A percentile compares a stretch with the other conserved stretches of the same genome.
These are phyloP conservation scores for Diabrotica virgifera DNA, from an alignment of 1,140 invertebrate genomes.

Conservation along the genomic window DNA sequence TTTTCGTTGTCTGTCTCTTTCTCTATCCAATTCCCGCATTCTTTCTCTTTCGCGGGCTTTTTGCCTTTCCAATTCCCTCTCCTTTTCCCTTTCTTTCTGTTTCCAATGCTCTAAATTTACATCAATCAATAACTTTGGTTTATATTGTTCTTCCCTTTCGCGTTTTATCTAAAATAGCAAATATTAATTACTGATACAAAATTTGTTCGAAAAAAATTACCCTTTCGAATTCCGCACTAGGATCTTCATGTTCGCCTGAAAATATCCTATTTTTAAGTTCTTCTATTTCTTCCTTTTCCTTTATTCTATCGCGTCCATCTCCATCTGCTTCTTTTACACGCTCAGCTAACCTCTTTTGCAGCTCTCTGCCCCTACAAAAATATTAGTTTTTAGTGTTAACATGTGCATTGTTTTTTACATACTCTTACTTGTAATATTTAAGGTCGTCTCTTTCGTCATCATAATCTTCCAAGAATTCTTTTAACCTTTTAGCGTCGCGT, in stretches of 20 bases:
- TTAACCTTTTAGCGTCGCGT: conserved; percentile 87
- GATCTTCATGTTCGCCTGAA: conserved; percentile 76
- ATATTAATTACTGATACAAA: conserved; percentile 9
- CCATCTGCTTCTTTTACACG: conserved; percentile 88
- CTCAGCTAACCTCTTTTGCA: conserved; percentile 83
- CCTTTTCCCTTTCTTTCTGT: conserved; percentile 55
- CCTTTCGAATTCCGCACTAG: conserved; percentile 77
- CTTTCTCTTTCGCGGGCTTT: conserved; percentile 50
- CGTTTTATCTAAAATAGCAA: conserved; percentile 57
- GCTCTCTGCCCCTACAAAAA: conserved; percentile 73
- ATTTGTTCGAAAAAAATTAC: conserved; percentile 45
- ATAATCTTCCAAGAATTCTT: conserved; percentile 98
- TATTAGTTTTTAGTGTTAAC: not conserved
- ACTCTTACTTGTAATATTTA: conserved; percentile 89
- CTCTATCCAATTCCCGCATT: conserved; percentile 51
- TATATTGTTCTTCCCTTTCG: conserved; percentile 79
- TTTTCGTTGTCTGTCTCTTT: conserved; percentile 51
- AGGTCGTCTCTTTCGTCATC: conserved; percentile 96
- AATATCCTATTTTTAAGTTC: conserved; percentile 82
- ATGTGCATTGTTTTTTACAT: not conserved
- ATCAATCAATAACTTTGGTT: conserved; percentile 73
- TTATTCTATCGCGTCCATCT: conserved; percentile 84
- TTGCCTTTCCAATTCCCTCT: conserved; percentile 51
- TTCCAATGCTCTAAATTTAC: conserved; percentile 57
- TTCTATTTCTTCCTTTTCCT: conserved; percentile 90